Percentiles rank a stretch among this genome's conserved stretches.
These are phyloP conservation scores for Mormyrops attenuatus DNA, from an alignment of 2,797 vertebrate genomes.

Conservation along the genomic window DNA sequence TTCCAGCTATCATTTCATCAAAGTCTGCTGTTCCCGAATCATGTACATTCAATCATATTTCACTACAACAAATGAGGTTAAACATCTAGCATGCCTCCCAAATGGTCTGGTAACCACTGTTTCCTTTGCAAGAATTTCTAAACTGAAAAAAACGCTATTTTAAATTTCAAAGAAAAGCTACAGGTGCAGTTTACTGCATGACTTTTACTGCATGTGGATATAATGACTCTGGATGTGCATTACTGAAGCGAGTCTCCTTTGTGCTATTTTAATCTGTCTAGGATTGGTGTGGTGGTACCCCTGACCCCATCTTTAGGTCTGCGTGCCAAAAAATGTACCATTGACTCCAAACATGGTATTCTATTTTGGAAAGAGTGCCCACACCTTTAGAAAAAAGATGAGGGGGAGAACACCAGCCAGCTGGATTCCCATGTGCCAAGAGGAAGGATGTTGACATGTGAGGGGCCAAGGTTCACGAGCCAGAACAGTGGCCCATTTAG, in stretches of 20 bases:
- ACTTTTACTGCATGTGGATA: constrained; percentile 29
- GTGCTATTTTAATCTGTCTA: constrained; percentile 25
- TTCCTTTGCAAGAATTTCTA: neutral
- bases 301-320: neutral
- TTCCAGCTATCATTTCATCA: neutral
- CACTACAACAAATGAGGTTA: neutral
- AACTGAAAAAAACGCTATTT: neutral
- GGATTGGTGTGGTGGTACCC: constrained; percentile 19
- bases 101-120: neutral
- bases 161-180: neutral
- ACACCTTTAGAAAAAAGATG: constrained; percentile 41
- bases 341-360: constrained; percentile 49
- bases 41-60: constrained; percentile 3
- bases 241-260: constrained; percentile 36
- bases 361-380: constrained; percentile 34
- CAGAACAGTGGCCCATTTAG: constrained; percentile 22
- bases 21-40: neutral
- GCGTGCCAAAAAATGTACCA: constrained; percentile 30
- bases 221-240: constrained; percentile 41
- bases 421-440: constrained; percentile 39
- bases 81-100: neutral
- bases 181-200: neutral
- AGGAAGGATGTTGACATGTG: constrained; percentile 19
- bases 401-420: constrained; percentile 37
- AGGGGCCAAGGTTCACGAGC: constrained; percentile 10